Evolutionary conservation across 2,113 vertebrate species (phyloP).

Genomic region (Euleptes europaea): DNA sequence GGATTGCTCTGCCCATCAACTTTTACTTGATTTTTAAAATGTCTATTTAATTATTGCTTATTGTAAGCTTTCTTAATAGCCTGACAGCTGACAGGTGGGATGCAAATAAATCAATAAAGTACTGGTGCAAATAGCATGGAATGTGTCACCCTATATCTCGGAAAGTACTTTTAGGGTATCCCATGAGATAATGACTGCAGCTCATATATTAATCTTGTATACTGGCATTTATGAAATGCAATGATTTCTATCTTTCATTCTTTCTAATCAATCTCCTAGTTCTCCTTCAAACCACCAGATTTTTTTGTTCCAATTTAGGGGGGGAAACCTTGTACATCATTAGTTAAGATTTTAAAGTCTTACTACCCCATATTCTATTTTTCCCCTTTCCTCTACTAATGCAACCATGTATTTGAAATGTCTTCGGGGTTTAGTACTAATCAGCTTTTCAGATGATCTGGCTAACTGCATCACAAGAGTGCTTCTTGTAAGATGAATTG

Average conservation of each 20-base stretch:
- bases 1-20: no score
- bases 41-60: no score
- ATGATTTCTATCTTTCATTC: neutral
- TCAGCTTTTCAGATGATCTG: conserved; percentile 48
- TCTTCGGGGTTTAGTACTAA: conserved; percentile 38
- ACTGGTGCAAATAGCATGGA: neutral
- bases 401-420: neutral
- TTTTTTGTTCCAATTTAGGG: neutral
- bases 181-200: neutral
- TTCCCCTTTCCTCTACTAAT: conserved; percentile 15
- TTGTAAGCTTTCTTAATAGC: no score
- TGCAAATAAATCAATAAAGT: neutral
- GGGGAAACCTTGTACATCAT: neutral
- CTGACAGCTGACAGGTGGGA: neutral
- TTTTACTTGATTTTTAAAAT: no score
- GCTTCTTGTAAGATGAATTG: conserved; percentile 46
- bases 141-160: neutral
- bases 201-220: neutral
- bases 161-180: neutral
- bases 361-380: conserved; percentile 8
- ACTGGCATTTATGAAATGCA: neutral
- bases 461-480: conserved; percentile 38
- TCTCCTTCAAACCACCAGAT: neutral
- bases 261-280: fast-evolving
- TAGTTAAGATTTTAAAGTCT: conserved; percentile 2